Evolutionary conservation across 2,113 vertebrate genomes (phyloP).

Genomic region (Sinocyclocheilus maitianheensis): DNA sequence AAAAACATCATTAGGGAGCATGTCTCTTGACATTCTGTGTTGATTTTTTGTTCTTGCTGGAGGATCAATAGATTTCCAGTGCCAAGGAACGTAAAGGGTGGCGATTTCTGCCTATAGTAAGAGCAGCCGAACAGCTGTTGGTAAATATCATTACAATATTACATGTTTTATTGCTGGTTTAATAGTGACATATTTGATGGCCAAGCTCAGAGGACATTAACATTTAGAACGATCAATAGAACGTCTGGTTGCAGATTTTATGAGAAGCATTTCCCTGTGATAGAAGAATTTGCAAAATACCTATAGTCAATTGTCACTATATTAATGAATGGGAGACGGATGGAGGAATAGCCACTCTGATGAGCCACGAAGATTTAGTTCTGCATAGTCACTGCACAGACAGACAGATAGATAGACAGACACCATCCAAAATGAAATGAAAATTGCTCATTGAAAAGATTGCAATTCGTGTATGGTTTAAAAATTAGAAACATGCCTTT

Average conservation of each 20-base stretch:
- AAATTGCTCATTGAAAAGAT: constrained; percentile 32
- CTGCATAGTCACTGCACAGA: constrained; percentile 11
- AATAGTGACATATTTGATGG: constrained; percentile 75
- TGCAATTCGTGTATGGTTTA: constrained; percentile 57
- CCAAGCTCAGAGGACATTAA: constrained; percentile 72
- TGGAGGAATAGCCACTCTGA: constrained; percentile 40
- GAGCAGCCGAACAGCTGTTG: constrained; percentile 71
- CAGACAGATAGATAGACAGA: neutral
- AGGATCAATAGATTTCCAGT: constrained; percentile 70
- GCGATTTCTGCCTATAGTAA: constrained; percentile 55
- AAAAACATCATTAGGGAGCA: constrained; percentile 59
- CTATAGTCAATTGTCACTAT: constrained; percentile 55
- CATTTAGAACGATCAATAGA: constrained; percentile 78
- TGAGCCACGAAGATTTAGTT: constrained; percentile 51
- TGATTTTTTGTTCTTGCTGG: constrained; percentile 43
- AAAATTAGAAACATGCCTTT: constrained; percentile 61
- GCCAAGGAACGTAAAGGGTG: constrained; percentile 59
- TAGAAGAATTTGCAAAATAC: constrained; percentile 57
- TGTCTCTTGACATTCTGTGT: constrained; percentile 63
- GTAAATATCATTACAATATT: constrained; percentile 78
- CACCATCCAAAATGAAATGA: neutral
- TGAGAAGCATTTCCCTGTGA: constrained; percentile 65
- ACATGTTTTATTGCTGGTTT: constrained; percentile 72
- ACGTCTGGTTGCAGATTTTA: constrained; percentile 69
- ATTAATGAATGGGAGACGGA: constrained; percentile 53